Evolutionary conservation across 2,797 vertebrate genomes (phyloP).

Genomic region (Cetoscarus ocellatus): DNA sequence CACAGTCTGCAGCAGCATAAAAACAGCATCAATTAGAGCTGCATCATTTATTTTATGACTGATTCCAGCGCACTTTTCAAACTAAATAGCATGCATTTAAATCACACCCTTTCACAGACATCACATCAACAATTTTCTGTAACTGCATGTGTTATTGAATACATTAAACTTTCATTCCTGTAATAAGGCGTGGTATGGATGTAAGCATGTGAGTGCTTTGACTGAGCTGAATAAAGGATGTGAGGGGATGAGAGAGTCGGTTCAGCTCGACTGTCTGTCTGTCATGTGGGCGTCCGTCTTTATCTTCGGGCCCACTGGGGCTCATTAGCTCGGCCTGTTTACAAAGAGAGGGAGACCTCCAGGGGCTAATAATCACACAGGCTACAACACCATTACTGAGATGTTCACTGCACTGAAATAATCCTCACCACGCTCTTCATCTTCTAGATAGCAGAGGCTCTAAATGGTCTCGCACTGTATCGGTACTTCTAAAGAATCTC

Average conservation of each 20-base stretch:
- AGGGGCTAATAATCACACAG: slow-evolving; percentile 76
- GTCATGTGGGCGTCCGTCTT: slow-evolving; percentile 66
- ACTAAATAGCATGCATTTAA: not conserved
- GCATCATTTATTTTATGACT: slow-evolving; percentile 32
- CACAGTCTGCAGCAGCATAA: slow-evolving; percentile 43
- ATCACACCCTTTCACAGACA: not conserved
- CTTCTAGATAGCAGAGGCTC: slow-evolving; percentile 27
- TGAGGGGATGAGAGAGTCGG: slow-evolving; percentile 25
- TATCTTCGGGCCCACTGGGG: slow-evolving; percentile 68
- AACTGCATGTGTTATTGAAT: not conserved
- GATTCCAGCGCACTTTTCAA: slow-evolving; percentile 6
- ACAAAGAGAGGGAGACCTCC: slow-evolving; percentile 69
- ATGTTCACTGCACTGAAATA: slow-evolving; percentile 60
- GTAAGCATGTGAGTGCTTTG: slow-evolving; percentile 33
- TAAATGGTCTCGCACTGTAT: not conserved
- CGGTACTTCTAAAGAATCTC: slow-evolving; percentile 1
- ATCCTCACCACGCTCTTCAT: slow-evolving; percentile 30
- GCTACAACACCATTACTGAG: slow-evolving; percentile 68
- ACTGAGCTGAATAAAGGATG: slow-evolving; percentile 49
- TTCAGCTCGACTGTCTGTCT: slow-evolving; percentile 53
- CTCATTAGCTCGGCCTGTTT: slow-evolving; percentile 80
- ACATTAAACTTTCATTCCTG: not conserved
- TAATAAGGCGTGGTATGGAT: slow-evolving; percentile 17
- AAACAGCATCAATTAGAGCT: slow-evolving; percentile 44
- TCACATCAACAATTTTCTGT: not conserved